Evolutionary conservation across 2,888 invertebrate species (phyloP).

Genomic region (Herminia tarsipennalis): DNA sequence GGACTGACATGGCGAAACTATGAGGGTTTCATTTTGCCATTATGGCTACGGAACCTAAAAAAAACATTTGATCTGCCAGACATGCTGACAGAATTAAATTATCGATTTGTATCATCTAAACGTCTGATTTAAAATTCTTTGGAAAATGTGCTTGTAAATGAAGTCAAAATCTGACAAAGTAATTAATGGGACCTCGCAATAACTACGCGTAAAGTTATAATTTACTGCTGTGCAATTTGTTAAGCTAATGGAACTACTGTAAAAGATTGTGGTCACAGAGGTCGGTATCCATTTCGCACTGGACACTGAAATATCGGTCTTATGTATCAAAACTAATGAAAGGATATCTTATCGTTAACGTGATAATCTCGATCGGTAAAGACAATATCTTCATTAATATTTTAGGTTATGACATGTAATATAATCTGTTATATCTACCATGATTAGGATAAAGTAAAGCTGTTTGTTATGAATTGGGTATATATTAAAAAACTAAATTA

Average conservation of each 20-base stretch:
- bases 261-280: slow-evolving; percentile 64
- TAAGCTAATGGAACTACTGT: slow-evolving; percentile 62
- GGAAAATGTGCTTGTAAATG: slow-evolving; percentile 6
- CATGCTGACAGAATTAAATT: not conserved
- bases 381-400: too few relatives aligned
- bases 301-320: slow-evolving; percentile 59
- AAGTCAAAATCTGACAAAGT: slow-evolving; percentile 12
- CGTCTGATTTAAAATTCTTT: not conserved
- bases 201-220: slow-evolving; percentile 41
- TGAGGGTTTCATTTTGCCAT: too few relatives aligned
- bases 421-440: too few relatives aligned
- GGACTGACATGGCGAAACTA: too few relatives aligned
- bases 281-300: slow-evolving; percentile 61
- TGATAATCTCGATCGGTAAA: too few relatives aligned
- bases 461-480: too few relatives aligned
- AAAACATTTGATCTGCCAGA: too few relatives aligned
- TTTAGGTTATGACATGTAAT: too few relatives aligned
- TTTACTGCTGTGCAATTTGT: slow-evolving; percentile 63
- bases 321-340: slow-evolving; percentile 48
- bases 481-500: too few relatives aligned
- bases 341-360: slow-evolving; percentile 3
- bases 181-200: slow-evolving; percentile 8
- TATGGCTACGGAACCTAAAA: too few relatives aligned
- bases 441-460: too few relatives aligned
- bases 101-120: not conserved